These are phyloP conservation scores for Sarcophilus harrisii DNA, from an alignment of 2,797 vertebrate genomes.

Conservation along the genomic window DNA sequence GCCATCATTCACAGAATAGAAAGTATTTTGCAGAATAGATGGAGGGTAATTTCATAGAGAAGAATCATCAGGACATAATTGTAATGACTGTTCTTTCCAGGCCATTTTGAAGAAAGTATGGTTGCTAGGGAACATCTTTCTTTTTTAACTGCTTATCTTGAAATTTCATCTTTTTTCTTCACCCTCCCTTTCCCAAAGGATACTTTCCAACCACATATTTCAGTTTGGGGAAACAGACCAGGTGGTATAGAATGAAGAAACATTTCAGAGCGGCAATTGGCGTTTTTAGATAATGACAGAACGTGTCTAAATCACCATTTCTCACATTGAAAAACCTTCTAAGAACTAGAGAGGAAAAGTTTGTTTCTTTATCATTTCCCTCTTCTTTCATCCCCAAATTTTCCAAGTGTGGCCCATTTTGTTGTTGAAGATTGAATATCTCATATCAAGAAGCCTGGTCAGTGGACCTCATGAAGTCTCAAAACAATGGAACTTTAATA, in stretches of 20 bases:
- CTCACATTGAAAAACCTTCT: not conserved
- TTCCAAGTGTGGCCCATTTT: not conserved
- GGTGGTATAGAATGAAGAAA: not conserved
- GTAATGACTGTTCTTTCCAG: slow-evolving; percentile 20
- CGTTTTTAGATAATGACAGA: not conserved
- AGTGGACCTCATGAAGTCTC: not conserved
- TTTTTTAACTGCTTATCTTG: slow-evolving; percentile 49
- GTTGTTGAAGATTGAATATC: not conserved
- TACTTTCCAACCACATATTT: slow-evolving; percentile 31
- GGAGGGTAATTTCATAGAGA: slow-evolving; percentile 44
- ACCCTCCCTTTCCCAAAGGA: not conserved
- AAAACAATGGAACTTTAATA: not conserved
- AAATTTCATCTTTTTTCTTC: slow-evolving; percentile 26
- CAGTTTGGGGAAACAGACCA: slow-evolving; percentile 23
- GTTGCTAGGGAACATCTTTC: slow-evolving; percentile 20
- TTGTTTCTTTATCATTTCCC: not conserved
- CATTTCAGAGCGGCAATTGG: not conserved
- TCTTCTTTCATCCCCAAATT: not conserved
- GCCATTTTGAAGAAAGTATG: slow-evolving; percentile 35
- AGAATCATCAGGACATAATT: slow-evolving; percentile 43
- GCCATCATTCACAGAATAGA: not conserved
- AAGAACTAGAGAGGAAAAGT: not conserved
- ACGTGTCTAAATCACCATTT: not conserved
- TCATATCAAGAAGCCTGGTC: not conserved
- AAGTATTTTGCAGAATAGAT: not conserved